phyloP scores from a whole-genome alignment of 2,888 invertebrate genomes.

The Brachypterus glaber region DNA sequence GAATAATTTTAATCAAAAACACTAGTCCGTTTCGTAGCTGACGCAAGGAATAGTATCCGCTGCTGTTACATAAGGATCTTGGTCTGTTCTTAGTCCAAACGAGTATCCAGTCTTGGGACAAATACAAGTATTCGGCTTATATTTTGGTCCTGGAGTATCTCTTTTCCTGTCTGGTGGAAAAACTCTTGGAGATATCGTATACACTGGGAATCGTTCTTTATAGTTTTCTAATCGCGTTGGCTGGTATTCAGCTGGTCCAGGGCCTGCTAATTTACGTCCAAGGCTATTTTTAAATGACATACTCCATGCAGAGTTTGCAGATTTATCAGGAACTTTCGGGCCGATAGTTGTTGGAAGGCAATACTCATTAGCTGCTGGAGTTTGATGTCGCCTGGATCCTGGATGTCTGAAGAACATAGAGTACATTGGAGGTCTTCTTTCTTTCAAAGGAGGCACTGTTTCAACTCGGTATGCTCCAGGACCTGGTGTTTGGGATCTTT shows the following conservation, averaged over 20 bases:
- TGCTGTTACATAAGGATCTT: slow-evolving; percentile 49
- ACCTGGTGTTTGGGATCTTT: slow-evolving; percentile 43
- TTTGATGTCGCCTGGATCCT: slow-evolving; percentile 25
- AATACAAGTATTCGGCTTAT: background rate
- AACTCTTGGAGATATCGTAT: background rate
- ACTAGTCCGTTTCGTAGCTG: too few relatives aligned
- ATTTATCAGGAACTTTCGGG: slow-evolving; percentile 44
- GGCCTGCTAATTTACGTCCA: too few relatives aligned
- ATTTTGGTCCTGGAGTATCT: background rate
- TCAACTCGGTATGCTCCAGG: slow-evolving; percentile 57
- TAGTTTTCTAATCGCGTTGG: slow-evolving; percentile 41
- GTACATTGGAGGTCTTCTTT: slow-evolving; percentile 49
- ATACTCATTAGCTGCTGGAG: slow-evolving; percentile 57
- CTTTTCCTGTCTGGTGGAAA: background rate
- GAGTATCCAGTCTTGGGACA: slow-evolving; percentile 44
- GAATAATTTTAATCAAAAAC: too few relatives aligned
- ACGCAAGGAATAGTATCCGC: slow-evolving; percentile 48
- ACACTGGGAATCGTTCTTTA: slow-evolving; percentile 8
- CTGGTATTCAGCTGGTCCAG: slow-evolving; percentile 49
- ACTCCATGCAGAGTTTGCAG: slow-evolving; percentile 42
- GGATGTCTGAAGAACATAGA: slow-evolving; percentile 45
- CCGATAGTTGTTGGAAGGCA: slow-evolving; percentile 44
- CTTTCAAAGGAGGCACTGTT: slow-evolving; percentile 45
- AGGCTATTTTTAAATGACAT: slow-evolving; percentile 41
- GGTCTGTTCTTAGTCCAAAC: slow-evolving; percentile 52